Percentiles rank a stretch among this genome's conserved stretches.
Evolutionary conservation across 2,113 vertebrate species (phyloP).

Genomic region (Empidonax traillii): DNA sequence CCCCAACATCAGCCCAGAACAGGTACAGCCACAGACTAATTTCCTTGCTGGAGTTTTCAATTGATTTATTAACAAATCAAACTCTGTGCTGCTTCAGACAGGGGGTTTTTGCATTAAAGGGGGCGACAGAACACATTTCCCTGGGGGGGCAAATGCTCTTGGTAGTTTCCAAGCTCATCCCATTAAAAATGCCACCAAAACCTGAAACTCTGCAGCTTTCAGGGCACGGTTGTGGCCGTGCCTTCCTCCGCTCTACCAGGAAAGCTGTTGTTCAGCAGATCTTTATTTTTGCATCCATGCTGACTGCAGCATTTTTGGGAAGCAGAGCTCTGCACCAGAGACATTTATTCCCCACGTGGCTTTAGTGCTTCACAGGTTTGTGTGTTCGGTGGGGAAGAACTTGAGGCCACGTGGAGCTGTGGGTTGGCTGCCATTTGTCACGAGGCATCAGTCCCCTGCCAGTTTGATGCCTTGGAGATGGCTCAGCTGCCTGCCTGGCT

Average conservation of each 20-base stretch:
- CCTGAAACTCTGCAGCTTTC: not conserved
- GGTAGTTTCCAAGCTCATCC: not conserved
- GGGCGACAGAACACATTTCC: not conserved
- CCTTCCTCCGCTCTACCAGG: not conserved
- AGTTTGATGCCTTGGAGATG: not conserved
- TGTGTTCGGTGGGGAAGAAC: not conserved
- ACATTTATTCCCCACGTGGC: accelerated
- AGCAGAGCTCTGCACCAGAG: not conserved
- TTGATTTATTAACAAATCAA: not conserved
- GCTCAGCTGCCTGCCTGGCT: not conserved
- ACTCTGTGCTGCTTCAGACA: not conserved
- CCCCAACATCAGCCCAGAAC: not conserved
- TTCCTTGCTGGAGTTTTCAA: not conserved
- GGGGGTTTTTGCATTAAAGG: not conserved
- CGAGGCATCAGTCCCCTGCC: not conserved
- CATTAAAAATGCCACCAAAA: not conserved
- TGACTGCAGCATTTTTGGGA: not conserved
- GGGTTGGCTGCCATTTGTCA: not conserved
- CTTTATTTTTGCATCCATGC: accelerated
- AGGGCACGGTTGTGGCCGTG: not conserved
- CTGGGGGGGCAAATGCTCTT: not conserved
- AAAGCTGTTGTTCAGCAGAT: not conserved
- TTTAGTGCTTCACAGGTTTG: not conserved
- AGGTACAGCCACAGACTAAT: not conserved
- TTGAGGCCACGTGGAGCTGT: not conserved